phyloP scores from a whole-genome alignment of 2,113 vertebrate genomes.

The Mesoclemmys tuberculata region DNA sequence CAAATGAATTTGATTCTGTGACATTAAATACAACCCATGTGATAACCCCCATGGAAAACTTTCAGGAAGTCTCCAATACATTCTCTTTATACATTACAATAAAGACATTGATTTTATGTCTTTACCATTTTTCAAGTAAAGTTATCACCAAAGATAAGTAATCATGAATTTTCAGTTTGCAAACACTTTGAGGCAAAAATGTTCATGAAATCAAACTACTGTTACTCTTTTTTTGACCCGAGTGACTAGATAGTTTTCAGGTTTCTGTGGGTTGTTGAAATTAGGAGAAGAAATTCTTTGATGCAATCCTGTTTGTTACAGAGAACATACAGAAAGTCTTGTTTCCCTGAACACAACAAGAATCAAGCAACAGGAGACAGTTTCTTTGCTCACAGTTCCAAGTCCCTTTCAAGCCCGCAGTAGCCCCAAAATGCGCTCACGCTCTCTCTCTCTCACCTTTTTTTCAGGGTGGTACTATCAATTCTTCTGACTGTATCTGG shows the following conservation, averaged over 20 bases:
- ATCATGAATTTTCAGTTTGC: not conserved
- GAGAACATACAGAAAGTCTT: no score
- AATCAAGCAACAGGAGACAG: no score
- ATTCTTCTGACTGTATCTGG: no score
- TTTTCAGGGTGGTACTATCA: no score
- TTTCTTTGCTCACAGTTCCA: no score
- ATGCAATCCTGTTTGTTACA: no score
- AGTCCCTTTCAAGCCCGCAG: no score
- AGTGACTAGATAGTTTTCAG: no score
- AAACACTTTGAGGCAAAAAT: constrained; percentile 37
- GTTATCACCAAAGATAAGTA: not conserved
- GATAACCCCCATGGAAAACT: not conserved
- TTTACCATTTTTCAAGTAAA: not conserved
- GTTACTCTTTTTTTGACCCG: not conserved
- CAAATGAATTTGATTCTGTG: not conserved
- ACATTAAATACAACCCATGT: not conserved
- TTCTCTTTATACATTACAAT: not conserved
- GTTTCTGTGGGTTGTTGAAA: no score
- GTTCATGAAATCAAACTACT: not conserved
- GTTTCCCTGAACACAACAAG: no score
- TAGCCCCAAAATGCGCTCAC: no score
- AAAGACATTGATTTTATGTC: not conserved
- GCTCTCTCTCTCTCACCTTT: not conserved
- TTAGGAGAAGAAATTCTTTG: no score
- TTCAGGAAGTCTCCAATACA: not conserved